These are phyloP conservation scores for Echeneis naucrates DNA, from an alignment of 2,797 vertebrate species.

Conservation along the genomic window DNA sequence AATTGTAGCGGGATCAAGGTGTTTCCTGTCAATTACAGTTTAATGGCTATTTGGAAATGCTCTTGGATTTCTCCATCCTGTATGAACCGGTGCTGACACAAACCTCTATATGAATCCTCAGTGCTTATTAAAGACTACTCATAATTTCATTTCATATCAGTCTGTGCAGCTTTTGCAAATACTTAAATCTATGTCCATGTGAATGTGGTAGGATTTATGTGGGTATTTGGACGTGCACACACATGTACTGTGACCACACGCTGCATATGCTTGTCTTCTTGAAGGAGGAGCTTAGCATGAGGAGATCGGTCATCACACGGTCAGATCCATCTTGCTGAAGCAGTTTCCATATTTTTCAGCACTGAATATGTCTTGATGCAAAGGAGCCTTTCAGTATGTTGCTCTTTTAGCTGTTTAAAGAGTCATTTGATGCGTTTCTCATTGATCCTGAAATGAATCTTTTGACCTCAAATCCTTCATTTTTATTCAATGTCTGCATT, in stretches of 20 bases:
- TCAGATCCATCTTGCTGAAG: conserved; percentile 26
- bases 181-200: not conserved
- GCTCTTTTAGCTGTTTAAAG: not conserved
- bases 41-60: conserved; percentile 46
- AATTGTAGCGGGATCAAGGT: conserved; percentile 59
- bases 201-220: conserved; percentile 1
- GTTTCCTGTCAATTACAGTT: conserved; percentile 51
- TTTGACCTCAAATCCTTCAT: not conserved
- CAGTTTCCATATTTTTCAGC: conserved; percentile 26
- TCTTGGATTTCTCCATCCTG: conserved; percentile 10
- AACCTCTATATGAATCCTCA: not conserved
- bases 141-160: not conserved
- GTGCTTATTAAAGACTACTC: conserved; percentile 6
- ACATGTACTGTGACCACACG: not conserved
- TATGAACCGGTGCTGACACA: conserved; percentile 21
- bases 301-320: conserved; percentile 29
- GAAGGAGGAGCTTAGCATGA: conserved; percentile 32
- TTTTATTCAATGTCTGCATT: not conserved
- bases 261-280: conserved; percentile 9
- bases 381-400: not conserved
- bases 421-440: not conserved
- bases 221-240: not conserved
- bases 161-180: conserved; percentile 1
- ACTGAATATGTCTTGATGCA: not conserved
- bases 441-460: not conserved